Conservation (phyloP, 2,113 vertebrate genomes). For the Microtus richardsoni region DNA sequence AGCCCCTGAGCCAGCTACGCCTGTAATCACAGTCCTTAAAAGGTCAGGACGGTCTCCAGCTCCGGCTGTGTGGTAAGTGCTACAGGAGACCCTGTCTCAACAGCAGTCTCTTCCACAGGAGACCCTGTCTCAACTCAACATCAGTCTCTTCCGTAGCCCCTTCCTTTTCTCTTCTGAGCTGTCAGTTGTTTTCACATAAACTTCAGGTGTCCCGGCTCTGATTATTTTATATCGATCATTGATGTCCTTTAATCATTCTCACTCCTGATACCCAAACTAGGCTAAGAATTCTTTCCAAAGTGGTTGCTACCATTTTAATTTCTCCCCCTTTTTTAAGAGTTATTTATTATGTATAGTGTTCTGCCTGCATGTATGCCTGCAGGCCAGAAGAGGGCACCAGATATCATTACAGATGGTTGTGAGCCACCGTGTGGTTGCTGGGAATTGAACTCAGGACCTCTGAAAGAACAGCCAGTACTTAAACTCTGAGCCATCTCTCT, state of each 20-base stretch:
- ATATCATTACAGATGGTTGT: no score
- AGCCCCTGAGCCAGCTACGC: not conserved
- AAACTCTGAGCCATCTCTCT: no score
- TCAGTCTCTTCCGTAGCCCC: not conserved
- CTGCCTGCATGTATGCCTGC: no score
- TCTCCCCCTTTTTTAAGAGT: no score
- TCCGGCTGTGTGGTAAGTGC: no score
- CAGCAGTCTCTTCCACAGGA: not conserved
- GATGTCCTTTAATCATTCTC: not conserved
- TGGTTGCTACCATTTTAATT: not conserved
- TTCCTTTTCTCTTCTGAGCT: not conserved
- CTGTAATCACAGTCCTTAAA: not conserved
- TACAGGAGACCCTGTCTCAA: not conserved
- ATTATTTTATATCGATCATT: not conserved
- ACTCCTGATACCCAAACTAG: not conserved
- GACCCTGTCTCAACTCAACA: not conserved
- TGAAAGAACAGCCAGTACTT: no score
- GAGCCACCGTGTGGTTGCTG: no score
- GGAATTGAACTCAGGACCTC: no score
- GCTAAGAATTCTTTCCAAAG: not conserved
- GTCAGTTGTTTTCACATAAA: not conserved
- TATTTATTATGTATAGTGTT: no score
- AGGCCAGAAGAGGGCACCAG: no score
- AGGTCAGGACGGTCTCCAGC: not conserved
- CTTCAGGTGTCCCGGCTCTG: not conserved